Evolutionary conservation across 2,888 invertebrate species (phyloP).

Genomic region (Chymomyza procnemis): DNA sequence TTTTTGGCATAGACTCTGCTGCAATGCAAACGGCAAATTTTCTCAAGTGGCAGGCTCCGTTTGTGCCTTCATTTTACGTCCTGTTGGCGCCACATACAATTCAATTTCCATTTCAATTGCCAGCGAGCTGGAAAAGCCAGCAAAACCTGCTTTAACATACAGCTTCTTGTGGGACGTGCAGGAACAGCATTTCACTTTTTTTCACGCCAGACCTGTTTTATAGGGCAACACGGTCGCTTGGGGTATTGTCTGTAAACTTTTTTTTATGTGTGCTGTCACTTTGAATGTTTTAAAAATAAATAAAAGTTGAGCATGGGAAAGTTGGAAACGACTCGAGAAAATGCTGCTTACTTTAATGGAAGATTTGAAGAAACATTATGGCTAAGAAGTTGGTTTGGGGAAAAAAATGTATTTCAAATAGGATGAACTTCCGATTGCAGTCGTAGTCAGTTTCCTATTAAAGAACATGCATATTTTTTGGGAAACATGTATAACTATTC

Average conservation of each 20-base stretch:
- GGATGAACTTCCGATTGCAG: too few species aligned
- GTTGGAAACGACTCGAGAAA: too few species aligned
- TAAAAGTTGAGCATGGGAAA: background rate
- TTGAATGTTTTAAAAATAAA: background rate
- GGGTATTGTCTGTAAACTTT: background rate
- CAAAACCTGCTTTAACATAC: background rate
- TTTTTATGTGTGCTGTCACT: background rate
- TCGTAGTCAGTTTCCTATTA: too few species aligned
- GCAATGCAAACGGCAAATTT: background rate
- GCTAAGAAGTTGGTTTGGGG: too few species aligned
- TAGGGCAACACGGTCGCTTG: background rate
- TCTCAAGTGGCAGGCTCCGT: background rate
- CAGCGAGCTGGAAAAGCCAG: background rate
- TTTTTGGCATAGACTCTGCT: background rate
- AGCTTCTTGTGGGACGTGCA: background rate
- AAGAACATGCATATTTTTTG: too few species aligned
- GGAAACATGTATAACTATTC: too few species aligned
- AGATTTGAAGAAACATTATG: too few species aligned
- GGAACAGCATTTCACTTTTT: background rate
- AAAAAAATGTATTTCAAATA: too few species aligned
- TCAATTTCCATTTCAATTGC: constrained; percentile 1
- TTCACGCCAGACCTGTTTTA: constrained; percentile 6
- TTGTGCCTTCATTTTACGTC: constrained; percentile 5
- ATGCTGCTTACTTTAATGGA: too few species aligned
- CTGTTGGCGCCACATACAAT: background rate